A percentile compares a stretch with the other conserved stretches of the same genome.
phyloP scores from a whole-genome alignment of 1,140 invertebrate species.

The Drepana arcuata region DNA sequence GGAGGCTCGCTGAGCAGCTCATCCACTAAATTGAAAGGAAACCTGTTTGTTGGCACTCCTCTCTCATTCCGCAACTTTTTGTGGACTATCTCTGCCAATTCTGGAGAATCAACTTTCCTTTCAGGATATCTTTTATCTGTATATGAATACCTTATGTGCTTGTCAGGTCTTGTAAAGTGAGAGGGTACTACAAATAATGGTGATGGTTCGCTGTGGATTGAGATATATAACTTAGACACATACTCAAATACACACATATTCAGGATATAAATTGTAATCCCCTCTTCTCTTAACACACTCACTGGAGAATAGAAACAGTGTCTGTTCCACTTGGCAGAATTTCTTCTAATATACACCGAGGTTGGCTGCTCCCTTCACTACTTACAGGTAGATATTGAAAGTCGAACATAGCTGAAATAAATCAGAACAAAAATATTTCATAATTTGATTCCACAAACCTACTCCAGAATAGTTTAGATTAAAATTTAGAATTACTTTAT shows the following conservation, averaged over 20 bases:
- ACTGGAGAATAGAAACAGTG: slow-evolving; percentile 66
- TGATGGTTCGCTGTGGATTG: slow-evolving; percentile 62
- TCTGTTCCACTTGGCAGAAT: slow-evolving; percentile 77
- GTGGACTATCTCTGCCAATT: slow-evolving; percentile 47
- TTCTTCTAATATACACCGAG: slow-evolving; percentile 76
- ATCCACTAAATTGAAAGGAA: slow-evolving; percentile 70
- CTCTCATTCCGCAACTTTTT: slow-evolving; percentile 55
- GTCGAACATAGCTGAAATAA: slow-evolving; percentile 83
- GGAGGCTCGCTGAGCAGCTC: slow-evolving; percentile 72
- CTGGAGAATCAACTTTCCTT: slow-evolving; percentile 28
- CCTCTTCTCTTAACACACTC: not conserved
- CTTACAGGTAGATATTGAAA: slow-evolving; percentile 91
- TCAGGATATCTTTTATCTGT: slow-evolving; percentile 49
- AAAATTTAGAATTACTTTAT: not conserved
- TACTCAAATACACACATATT: too few relatives aligned
- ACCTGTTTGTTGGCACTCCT: slow-evolving; percentile 70
- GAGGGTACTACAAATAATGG: slow-evolving; percentile 83
- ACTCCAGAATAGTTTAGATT: too few relatives aligned
- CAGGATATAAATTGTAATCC: too few relatives aligned
- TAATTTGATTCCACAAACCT: too few relatives aligned
- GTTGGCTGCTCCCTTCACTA: slow-evolving; percentile 41
- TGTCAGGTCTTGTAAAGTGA: slow-evolving; percentile 85
- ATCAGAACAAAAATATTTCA: slow-evolving; percentile 3
- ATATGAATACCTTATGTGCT: slow-evolving; percentile 72
- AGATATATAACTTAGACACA: too few relatives aligned